phyloP scores from a whole-genome alignment of 2,113 vertebrate genomes.

The Zootoca vivipara region DNA sequence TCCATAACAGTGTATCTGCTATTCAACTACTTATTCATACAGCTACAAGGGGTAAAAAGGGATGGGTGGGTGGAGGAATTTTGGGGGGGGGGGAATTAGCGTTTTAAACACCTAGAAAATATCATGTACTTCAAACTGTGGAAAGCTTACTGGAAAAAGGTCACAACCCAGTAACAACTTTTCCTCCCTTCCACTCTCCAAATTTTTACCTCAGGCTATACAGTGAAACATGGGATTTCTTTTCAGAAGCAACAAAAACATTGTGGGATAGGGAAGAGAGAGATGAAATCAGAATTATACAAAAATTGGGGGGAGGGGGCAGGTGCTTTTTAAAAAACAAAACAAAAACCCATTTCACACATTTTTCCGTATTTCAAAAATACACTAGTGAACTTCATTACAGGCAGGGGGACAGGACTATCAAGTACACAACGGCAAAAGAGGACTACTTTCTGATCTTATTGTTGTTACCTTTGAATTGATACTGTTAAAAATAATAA shows the following conservation, averaged over 20 bases:
- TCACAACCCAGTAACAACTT: not conserved
- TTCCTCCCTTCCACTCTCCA: not conserved
- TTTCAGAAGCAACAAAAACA: conserved; percentile 74
- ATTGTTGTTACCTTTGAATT: conserved; percentile 77
- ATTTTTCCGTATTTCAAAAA: conserved; percentile 79
- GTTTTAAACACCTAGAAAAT: conserved; percentile 40
- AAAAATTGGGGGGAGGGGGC: conserved; percentile 65
- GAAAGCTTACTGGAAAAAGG: not conserved
- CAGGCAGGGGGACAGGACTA: conserved; percentile 77
- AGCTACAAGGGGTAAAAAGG: conserved; percentile 33
- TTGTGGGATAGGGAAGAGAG: conserved; percentile 12
- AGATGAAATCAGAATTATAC: conserved; percentile 60
- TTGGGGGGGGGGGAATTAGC: conserved; percentile 19
- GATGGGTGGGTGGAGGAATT: not conserved
- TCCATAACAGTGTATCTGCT: conserved; percentile 49
- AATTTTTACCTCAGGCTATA: conserved; percentile 36
- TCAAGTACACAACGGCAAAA: conserved; percentile 76
- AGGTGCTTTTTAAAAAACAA: conserved; percentile 56
- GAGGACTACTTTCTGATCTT: conserved; percentile 74
- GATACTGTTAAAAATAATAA: conserved; percentile 73
- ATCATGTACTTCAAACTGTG: conserved; percentile 40
- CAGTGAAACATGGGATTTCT: conserved; percentile 43
- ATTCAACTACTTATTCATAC: conserved; percentile 28
- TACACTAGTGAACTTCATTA: conserved; percentile 77
- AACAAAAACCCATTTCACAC: conserved; percentile 71